Base-by-base conservation (phyloP, 1,140 invertebrate species). In the Cherax quadricarinatus region DNA sequence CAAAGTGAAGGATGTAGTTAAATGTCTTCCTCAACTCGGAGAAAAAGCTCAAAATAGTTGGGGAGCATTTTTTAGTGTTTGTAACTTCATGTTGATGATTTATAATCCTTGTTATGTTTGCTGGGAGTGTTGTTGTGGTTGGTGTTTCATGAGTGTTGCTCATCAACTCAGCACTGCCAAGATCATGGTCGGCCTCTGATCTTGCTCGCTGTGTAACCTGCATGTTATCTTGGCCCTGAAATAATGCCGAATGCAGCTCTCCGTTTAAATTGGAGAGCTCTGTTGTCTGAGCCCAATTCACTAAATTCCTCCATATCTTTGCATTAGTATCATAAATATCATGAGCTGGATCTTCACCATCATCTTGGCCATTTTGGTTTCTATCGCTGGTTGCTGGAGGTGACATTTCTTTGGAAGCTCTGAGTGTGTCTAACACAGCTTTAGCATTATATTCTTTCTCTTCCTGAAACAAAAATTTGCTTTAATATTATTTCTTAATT, bases 391-490 rank as follows among this genome's bases (percentile, higher is more conserved):
- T n/a, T 41, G 41, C 5, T 53, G 85, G 24, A 51, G 12, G 14
- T 53, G 9, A 1, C 30, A 70, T 75, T 75, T 75, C 81, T 48
- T 78, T 48, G 9, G 75, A 81, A 48, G 84, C 83, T 18, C 89
- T 86, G 1, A 91, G 73, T 5, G 89, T 88, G 79, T 92, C 91
- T 49, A 88, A 60, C n/a, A 88, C 86, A 0, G 66, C 48, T 49
- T 92, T 92, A 75, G 85, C 78, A 78, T 92, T 88, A 41, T 88
- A 92, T 78, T 92, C 91, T 66, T 92, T 92, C 30, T 92, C 91
- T 53, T 92, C 91, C 91, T 92, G 85, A 21, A 75, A 53, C 21
- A 30, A 62, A 57, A 78, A 70, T 66, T 21, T 57, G 53, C 1
- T 14, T 57, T 10, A 57, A 57, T 57, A 10, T 57, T 14, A 57